Conservation (phyloP, 2,797 vertebrate genomes). For the Ctenopoma multispine region DNA sequence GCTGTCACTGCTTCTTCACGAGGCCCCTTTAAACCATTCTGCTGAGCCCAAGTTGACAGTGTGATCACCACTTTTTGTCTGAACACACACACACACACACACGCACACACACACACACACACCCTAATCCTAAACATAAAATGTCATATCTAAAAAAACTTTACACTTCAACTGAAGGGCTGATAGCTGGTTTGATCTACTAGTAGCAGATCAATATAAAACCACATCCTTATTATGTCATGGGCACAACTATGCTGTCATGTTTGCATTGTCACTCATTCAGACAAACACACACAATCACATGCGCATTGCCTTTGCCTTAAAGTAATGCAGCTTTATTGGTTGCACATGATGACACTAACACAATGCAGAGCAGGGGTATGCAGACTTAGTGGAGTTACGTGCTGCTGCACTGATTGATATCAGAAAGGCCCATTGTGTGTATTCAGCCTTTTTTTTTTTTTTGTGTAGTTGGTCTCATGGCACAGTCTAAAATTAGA, state of each 20-base stretch:
- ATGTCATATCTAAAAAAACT: neutral
- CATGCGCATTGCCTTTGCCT: slow-evolving; percentile 16
- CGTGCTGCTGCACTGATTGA: slow-evolving; percentile 1
- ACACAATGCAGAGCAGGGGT: slow-evolving; percentile 12
- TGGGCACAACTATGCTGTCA: neutral
- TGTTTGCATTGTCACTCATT: neutral
- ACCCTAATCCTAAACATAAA: neutral
- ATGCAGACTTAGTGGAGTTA: slow-evolving; percentile 2
- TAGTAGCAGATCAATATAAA: neutral
- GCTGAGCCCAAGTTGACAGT: neutral
- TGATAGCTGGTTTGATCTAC: neutral
- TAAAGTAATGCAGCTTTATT: neutral
- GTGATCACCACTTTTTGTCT: neutral
- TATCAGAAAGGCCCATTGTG: slow-evolving; percentile 23
- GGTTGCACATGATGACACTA: slow-evolving; percentile 17
- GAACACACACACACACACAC: neutral
- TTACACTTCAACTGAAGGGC: too few relatives aligned
- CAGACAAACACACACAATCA: neutral
- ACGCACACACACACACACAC: neutral
- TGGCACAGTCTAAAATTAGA: slow-evolving; percentile 54
- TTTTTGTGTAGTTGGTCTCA: slow-evolving; percentile 14
- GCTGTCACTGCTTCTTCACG: neutral
- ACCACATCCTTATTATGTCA: neutral
- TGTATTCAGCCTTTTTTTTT: slow-evolving; percentile 13
- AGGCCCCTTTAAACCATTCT: neutral